Evolutionary conservation across 2,888 invertebrate genomes (phyloP).

Genomic region (Choristoneura rosaceana): DNA sequence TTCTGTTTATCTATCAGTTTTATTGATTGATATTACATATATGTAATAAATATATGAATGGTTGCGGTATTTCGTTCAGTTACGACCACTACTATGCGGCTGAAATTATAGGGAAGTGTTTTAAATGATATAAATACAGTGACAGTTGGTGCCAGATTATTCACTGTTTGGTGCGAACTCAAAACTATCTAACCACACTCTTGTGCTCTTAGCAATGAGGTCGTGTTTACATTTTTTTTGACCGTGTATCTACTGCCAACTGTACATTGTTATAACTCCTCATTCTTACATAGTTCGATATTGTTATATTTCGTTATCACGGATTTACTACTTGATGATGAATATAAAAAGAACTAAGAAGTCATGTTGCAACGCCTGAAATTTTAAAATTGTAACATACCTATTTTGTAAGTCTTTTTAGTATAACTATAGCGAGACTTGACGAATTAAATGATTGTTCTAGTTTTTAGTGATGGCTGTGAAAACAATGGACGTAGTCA

Average conservation of each 20-base stretch:
- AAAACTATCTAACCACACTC: neutral
- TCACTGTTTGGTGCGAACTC: neutral
- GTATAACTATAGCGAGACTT: neutral
- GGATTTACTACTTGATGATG: constrained; percentile 10
- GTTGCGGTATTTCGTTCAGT: neutral
- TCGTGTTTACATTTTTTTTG: neutral
- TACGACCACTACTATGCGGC: neutral
- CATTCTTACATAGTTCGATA: constrained; percentile 8
- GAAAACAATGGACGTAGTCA: constrained; percentile 60
- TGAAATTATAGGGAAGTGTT: neutral
- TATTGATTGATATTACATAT: constrained; percentile 16
- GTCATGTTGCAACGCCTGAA: neutral
- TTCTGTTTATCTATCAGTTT: constrained; percentile 19
- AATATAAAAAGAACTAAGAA: neutral
- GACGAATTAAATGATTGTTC: constrained; percentile 15
- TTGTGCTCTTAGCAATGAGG: neutral
- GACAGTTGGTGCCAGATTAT: neutral
- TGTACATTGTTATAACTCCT: constrained; percentile 20
- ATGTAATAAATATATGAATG: neutral
- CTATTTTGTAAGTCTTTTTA: neutral
- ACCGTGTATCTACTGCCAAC: neutral
- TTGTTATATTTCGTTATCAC: constrained; percentile 8
- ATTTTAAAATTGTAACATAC: neutral
- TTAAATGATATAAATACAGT: neutral
- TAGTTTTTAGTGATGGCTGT: constrained; percentile 69